These are phyloP conservation scores for Eupeodes luniger DNA, from an alignment of 2,888 invertebrate species.

Conservation along the genomic window DNA sequence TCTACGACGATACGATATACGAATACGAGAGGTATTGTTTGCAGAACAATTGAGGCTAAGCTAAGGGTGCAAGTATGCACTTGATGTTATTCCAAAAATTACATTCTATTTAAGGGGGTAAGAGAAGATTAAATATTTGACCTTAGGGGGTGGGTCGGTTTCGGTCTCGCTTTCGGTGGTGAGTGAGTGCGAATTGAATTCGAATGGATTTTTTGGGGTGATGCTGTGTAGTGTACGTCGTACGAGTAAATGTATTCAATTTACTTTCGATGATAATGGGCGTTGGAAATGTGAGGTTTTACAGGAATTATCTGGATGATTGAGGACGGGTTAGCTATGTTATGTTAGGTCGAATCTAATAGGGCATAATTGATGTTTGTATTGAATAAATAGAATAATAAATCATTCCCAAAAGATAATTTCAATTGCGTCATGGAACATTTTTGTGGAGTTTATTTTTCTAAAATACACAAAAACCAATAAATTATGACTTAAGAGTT, in stretches of 20 bases:
- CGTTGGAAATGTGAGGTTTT: slow-evolving; percentile 65
- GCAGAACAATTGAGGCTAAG: slow-evolving; percentile 54
- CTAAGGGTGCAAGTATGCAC: slow-evolving; percentile 72
- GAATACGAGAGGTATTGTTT: slow-evolving; percentile 49
- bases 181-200: slow-evolving; percentile 30
- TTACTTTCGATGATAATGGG: slow-evolving; percentile 14
- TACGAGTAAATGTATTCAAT: not conserved
- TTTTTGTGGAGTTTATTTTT: not conserved
- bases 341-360: slow-evolving; percentile 37
- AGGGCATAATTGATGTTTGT: slow-evolving; percentile 68
- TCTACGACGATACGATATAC: not conserved
- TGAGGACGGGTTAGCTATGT: slow-evolving; percentile 48
- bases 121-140: slow-evolving; percentile 73
- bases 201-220: slow-evolving; percentile 39
- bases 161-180: too few relatives aligned
- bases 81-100: slow-evolving; percentile 76
- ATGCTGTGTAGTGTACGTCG: not conserved
- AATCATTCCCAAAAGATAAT: not conserved
- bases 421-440: not conserved
- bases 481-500: not conserved
- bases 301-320: slow-evolving; percentile 55
- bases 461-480: not conserved
- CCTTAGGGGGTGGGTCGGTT: slow-evolving; percentile 65
- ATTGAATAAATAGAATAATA: slow-evolving; percentile 50
- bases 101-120: slow-evolving; percentile 65